Evolutionary conservation across 1,140 invertebrate species (phyloP), one percentile per base, ranked within the genome.

Genomic region (Solenopsis invicta): DNA sequence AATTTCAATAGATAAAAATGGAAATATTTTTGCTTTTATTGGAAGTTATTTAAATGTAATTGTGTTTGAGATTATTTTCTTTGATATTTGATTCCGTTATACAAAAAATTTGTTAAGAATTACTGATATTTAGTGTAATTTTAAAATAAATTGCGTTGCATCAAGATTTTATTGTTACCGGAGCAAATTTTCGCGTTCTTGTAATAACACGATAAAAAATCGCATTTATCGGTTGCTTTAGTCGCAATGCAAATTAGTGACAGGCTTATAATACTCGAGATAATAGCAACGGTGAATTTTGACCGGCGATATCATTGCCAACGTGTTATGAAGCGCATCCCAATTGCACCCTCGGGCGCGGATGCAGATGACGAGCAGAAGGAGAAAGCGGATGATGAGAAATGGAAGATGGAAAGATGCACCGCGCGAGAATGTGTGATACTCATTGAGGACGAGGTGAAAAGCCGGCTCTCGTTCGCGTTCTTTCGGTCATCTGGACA

Each of bases 261-360:
- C 54, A 18, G 54, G 66, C 34, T 37, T 64, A 50, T 66, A 69
- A 61, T 64, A 75, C 50, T 37, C 2, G 18, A 10, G 18, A 85
- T 87, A 77, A 52, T 37, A 37, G 50, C 45, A 52, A 66, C 50
- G 66, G 74, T 8, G 50, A 21, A 54, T 72, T 86, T 45, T 74
- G 52, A 69, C n/a, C 52, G 61, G 85, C 61, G 78, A 81, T 74
- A 88, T 80, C 77, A 86, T 88, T 86, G 85, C 59, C 69, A 74
- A 37, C 72, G 78, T 75, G 64, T 62, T 81, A 87, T 89, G 48
- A 48, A 67, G 72, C 10, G 86, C 78, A 87, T 72, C 52, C 78
- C 80, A 87, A 87, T 71, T 85, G 86, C 66, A 74, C 66, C 88
- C 88, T 87, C 78, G 21, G 86, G 88, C 86, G 64, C 88, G 88